Evolutionary conservation across 2,888 invertebrate genomes (phyloP).

Genomic region (Xanthia togata): DNA sequence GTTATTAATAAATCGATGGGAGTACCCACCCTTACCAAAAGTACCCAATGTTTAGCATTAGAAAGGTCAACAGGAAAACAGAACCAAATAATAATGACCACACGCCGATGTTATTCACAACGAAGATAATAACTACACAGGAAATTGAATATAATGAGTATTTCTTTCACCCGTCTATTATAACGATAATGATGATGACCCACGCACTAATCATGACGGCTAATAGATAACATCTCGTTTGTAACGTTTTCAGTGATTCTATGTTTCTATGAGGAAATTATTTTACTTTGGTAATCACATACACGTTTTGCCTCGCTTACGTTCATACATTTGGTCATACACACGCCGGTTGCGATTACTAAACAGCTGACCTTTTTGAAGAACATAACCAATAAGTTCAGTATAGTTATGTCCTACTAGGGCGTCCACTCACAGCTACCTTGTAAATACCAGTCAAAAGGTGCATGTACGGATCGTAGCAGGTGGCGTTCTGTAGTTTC

Average conservation of each 20-base stretch:
- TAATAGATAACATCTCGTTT: conserved; percentile 34
- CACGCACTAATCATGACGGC: conserved; percentile 21
- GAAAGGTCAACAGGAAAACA: conserved; percentile 32
- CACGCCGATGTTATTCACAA: conserved; percentile 28
- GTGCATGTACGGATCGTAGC: too few species aligned
- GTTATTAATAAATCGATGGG: background rate
- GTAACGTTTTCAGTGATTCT: background rate
- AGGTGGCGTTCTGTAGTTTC: too few species aligned
- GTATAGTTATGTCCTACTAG: too few species aligned
- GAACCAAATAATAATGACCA: conserved; percentile 5
- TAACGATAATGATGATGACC: conserved; percentile 55
- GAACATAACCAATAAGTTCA: too few species aligned
- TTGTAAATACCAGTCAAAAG: too few species aligned
- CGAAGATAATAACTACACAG: conserved; percentile 33
- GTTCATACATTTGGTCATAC: too few species aligned
- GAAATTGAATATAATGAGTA: conserved; percentile 26
- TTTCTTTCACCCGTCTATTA: conserved; percentile 41
- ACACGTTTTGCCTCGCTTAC: too few species aligned
- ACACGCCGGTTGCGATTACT: too few species aligned
- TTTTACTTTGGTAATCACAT: background rate
- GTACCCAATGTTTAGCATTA: background rate
- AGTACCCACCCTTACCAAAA: background rate
- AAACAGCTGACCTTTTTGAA: too few species aligned
- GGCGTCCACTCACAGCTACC: too few species aligned
- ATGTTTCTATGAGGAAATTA: background rate